phyloP scores from a whole-genome alignment of 2,113 vertebrate genomes.

The Macrotis lagotis region DNA sequence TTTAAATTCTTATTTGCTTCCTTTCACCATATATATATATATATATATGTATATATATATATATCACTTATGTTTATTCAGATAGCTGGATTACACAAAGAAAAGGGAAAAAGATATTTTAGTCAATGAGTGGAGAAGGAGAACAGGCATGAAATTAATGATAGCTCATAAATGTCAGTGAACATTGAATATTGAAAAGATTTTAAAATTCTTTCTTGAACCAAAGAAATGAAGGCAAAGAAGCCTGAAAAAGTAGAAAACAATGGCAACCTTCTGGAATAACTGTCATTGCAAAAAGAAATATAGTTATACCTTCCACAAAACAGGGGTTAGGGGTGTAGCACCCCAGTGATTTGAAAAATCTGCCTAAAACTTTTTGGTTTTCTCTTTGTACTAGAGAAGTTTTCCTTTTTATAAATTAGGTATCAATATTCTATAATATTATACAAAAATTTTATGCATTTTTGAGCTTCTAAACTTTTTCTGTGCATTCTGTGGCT shows the following conservation, averaged over 20 bases:
- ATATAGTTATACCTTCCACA: neutral
- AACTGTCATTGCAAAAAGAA: neutral
- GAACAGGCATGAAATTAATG: conserved; percentile 31
- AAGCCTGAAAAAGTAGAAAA: neutral
- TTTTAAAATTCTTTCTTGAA: conserved; percentile 11
- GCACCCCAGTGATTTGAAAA: neutral
- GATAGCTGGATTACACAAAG: neutral
- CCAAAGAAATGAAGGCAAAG: neutral
- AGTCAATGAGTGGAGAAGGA: conserved; percentile 22
- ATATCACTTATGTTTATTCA: conserved; percentile 1
- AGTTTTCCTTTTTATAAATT: neutral
- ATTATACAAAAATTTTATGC: neutral
- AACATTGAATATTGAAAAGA: conserved; percentile 50
- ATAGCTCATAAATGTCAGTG: conserved; percentile 28
- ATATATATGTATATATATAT: too few relatives aligned
- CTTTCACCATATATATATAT: too few relatives aligned
- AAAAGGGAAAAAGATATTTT: conserved; percentile 5
- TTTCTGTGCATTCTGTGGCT: neutral
- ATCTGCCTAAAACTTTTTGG: neutral
- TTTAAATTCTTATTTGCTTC: conserved; percentile 41
- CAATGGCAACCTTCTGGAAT: neutral
- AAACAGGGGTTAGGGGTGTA: neutral
- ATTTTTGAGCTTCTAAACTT: neutral
- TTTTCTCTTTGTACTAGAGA: neutral
- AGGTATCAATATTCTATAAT: neutral